Conservation (phyloP, 2,888 invertebrate species). For the Eupithecia abbreviata region DNA sequence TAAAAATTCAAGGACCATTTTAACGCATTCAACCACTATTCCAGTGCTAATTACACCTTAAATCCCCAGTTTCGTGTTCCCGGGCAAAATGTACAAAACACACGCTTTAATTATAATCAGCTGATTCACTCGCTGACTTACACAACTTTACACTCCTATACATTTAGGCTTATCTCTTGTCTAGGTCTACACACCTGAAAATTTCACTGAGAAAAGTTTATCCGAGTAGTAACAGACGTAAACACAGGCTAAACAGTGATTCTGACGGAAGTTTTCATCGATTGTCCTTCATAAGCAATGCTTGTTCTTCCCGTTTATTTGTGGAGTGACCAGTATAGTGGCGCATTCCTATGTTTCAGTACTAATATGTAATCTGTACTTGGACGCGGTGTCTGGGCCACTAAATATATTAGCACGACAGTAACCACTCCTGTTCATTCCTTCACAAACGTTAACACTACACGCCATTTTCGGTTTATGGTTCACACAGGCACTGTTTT, state of each 20-base stretch:
- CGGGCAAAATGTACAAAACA: slow-evolving; percentile 49
- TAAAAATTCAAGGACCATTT: slow-evolving; percentile 5
- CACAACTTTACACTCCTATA: slow-evolving; percentile 59
- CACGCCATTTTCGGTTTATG: slow-evolving; percentile 55
- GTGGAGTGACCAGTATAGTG: neutral
- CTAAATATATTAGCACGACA: slow-evolving; percentile 71
- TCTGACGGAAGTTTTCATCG: neutral
- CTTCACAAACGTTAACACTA: slow-evolving; percentile 55
- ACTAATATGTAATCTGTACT: slow-evolving; percentile 15
- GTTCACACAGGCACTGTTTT: slow-evolving; percentile 17
- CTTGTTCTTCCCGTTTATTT: neutral
- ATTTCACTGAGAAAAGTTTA: neutral
- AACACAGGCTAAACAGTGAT: neutral
- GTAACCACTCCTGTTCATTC: slow-evolving; percentile 61
- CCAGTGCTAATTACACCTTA: slow-evolving; percentile 33
- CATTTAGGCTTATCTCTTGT: slow-evolving; percentile 7
- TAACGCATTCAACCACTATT: slow-evolving; percentile 23
- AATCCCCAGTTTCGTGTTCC: slow-evolving; percentile 34
- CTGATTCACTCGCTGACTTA: slow-evolving; percentile 39
- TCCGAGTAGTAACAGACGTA: neutral
- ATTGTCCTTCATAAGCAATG: neutral
- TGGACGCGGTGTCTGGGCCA: slow-evolving; percentile 49
- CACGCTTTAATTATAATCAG: slow-evolving; percentile 69
- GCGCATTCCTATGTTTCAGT: slow-evolving; percentile 4
- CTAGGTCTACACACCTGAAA: neutral